Percentiles rank a stretch among this genome's conserved stretches.
Evolutionary conservation across 1,140 invertebrate genomes (phyloP).

Genomic region (Caenorhabditis elegans): DNA sequence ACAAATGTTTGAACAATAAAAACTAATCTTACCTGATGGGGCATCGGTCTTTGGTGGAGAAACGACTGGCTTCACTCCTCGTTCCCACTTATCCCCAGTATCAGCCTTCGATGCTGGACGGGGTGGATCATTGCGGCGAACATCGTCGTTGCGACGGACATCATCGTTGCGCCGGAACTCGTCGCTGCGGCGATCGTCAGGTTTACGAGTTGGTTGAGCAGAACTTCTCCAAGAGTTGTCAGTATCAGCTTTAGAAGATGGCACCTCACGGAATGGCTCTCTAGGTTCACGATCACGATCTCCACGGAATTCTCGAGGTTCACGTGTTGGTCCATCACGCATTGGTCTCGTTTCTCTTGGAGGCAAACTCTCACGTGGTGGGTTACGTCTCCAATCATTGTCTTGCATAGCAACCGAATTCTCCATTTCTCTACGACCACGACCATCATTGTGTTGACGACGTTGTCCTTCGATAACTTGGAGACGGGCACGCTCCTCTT

Average conservation of each 20-base stretch:
- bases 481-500: constrained; percentile 52
- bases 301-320: not conserved
- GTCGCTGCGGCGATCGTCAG: not conserved
- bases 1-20: too few relatives aligned
- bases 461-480: not conserved
- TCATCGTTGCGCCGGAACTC: not conserved
- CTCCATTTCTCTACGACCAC: not conserved
- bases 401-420: constrained; percentile 26
- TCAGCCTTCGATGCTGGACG: not conserved
- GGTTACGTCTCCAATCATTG: not conserved
- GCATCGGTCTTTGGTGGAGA: not conserved
- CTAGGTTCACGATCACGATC: too few relatives aligned
- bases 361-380: not conserved
- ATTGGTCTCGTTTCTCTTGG: not conserved
- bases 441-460: not conserved
- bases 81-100: not conserved
- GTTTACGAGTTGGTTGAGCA: not conserved
- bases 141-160: not conserved
- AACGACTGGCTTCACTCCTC: not conserved
- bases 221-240: not conserved
- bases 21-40: not conserved
- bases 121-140: not conserved
- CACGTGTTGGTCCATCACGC: not conserved
- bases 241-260: not conserved
- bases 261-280: not conserved